Base-by-base conservation (phyloP, 2,113 vertebrate species). In the Brienomyrus longianalis region DNA sequence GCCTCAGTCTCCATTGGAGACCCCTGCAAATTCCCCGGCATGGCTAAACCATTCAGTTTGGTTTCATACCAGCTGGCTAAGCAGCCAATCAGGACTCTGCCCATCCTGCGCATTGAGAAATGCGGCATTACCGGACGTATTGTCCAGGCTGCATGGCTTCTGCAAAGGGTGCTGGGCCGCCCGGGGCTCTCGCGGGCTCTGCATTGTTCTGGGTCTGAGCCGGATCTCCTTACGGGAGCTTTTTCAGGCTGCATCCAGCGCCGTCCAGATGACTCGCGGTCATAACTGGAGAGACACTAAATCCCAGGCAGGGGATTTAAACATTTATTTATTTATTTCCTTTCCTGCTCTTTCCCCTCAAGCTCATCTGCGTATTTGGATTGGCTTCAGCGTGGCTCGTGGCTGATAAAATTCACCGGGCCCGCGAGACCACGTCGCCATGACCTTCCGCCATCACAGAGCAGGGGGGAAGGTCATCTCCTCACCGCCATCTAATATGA, bases 331-430 rank as follows among this genome's bases (percentile, higher is more conserved):
- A 90, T 94, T 86, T 80, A 19, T 80, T 80, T 80, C 15, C 13
- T 43, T 43, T 35, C 74, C 74, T 43, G 6, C 48, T 51, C 83
- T 51, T n/a, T 43, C 48, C 11, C 83, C 48, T 93, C 92, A 91
- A 92, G 91, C 94, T 92, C 92, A 93, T 94, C 92, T 94, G 93
- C 93, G 94, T 94, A 93, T 93, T 95, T 93, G 90, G 92, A 91
- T 91, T 88, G 91, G 91, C 91, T 93, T 94, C 88, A 89, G 91
- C 80, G 80, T 94, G 93, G 35, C 88, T 92, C 35, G 90, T 91
- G 91, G 94, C 92, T 94, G 94, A 95, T 95, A 94, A 93, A 93
- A 94, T 92, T 91, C 92, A 91, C 93, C 91, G 86, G 93, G 90
- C 89, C 88, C 74, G 77, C 89, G 91, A 91, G 92, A 51, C 92